Conservation (phyloP, 2,888 invertebrate genomes). For the Teleiodes luculella region DNA sequence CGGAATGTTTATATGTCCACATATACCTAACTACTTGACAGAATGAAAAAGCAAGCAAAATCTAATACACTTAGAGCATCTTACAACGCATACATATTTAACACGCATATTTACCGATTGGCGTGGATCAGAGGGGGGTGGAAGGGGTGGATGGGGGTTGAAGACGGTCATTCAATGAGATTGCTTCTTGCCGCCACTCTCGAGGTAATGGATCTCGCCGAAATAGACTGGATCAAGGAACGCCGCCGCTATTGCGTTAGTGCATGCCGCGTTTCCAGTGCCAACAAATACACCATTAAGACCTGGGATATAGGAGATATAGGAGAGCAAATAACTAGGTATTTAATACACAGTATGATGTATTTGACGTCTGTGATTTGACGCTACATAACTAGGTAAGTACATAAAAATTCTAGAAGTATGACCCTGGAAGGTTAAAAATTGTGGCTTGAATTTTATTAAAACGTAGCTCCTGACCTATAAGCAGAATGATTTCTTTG, state of each 20-base stretch:
- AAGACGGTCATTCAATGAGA: constrained; percentile 79
- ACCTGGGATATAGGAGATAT: not conserved
- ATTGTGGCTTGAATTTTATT: too few species aligned
- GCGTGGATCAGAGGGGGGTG: constrained; percentile 65
- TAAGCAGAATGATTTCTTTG: too few species aligned
- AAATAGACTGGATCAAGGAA: constrained; percentile 77
- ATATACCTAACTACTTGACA: constrained; percentile 57
- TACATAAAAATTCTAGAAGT: too few species aligned
- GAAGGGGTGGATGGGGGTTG: constrained; percentile 43
- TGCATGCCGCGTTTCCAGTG: constrained; percentile 30
- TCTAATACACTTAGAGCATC: constrained; percentile 77
- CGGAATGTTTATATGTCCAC: constrained; percentile 42
- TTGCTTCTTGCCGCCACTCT: constrained; percentile 78
- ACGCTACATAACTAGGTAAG: too few species aligned
- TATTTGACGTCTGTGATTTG: too few species aligned
- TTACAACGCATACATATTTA: constrained; percentile 77
- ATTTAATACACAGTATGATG: too few species aligned
- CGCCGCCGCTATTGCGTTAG: constrained; percentile 59
- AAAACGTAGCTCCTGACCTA: too few species aligned
- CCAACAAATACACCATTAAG: constrained; percentile 11
- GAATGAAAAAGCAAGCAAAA: constrained; percentile 76
- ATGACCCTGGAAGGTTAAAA: too few species aligned
- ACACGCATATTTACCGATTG: constrained; percentile 79
- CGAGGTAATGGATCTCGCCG: constrained; percentile 77
- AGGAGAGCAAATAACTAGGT: not conserved